These are phyloP conservation scores for Lagodon rhomboides DNA, from an alignment of 2,797 vertebrate species.

Conservation along the genomic window DNA sequence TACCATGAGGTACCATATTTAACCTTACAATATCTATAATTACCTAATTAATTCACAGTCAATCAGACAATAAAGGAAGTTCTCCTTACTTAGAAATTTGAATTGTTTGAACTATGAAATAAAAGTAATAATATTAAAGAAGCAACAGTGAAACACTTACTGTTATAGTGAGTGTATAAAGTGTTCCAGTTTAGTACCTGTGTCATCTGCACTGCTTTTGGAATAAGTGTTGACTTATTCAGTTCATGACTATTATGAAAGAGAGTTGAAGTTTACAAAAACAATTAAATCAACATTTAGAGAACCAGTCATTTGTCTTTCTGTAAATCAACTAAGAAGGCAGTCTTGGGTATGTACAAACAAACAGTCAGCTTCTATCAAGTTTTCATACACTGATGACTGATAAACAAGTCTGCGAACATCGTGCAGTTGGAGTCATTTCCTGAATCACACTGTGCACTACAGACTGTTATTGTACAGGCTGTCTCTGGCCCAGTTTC, in stretches of 20 bases:
- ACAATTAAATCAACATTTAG: slow-evolving; percentile 8
- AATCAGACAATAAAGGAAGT: too few species aligned
- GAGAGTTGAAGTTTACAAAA: background rate
- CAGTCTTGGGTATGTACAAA: background rate
- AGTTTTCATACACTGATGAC: slow-evolving; percentile 3
- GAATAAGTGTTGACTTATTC: background rate
- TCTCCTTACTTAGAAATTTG: too few species aligned
- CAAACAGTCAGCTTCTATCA: slow-evolving; percentile 4
- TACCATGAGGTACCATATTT: too few species aligned
- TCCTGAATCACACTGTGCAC: slow-evolving; percentile 4
- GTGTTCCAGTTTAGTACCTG: background rate
- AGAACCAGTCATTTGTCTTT: background rate
- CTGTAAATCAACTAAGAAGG: slow-evolving; percentile 8
- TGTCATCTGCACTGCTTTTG: background rate
- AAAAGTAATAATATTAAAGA: too few species aligned
- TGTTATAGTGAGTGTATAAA: too few species aligned
- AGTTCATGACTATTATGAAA: background rate
- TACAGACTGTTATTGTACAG: slow-evolving; percentile 11
- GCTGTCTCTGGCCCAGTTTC: slow-evolving; percentile 25
- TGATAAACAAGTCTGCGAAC: slow-evolving; percentile 25
- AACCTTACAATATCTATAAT: too few species aligned
- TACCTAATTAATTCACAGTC: too few species aligned
- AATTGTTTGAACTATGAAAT: too few species aligned
- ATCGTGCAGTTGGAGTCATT: slow-evolving; percentile 9
- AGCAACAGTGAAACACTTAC: too few species aligned